phyloP scores from a whole-genome alignment of 2,113 vertebrate genomes.

The Poicephalus gulielmi region DNA sequence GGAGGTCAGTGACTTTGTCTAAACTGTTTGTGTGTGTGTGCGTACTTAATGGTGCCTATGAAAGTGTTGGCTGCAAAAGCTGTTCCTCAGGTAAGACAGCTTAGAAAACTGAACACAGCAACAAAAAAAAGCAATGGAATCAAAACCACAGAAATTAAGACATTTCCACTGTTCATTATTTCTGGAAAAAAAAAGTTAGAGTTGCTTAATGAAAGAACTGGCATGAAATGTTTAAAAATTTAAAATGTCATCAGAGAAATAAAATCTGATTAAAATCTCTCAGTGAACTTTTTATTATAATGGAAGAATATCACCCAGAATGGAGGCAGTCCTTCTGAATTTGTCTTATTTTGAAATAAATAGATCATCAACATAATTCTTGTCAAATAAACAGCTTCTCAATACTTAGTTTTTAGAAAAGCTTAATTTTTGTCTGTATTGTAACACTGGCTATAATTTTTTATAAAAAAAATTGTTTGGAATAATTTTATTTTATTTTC shows the following conservation, averaged over 20 bases:
- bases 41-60: background rate
- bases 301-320: background rate
- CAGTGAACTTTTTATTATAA: background rate
- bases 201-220: background rate
- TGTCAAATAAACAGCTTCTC: background rate
- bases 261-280: background rate
- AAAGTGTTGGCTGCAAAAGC: background rate
- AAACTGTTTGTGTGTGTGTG: background rate
- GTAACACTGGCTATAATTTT: background rate
- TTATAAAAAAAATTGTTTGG: background rate
- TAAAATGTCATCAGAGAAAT: background rate
- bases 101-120: background rate
- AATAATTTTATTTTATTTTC: background rate
- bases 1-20: background rate
- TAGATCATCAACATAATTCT: background rate
- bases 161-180: background rate
- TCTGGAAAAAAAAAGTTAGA: background rate
- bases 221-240: background rate
- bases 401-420: background rate
- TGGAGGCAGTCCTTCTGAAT: background rate
- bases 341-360: background rate
- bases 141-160: background rate
- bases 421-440: background rate
- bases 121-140: background rate
- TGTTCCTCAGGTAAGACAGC: accelerated